Evolutionary conservation across 2,113 vertebrate genomes (phyloP), one percentile per base, ranked within the genome.

Genomic region (Epinephelus lanceolatus): DNA sequence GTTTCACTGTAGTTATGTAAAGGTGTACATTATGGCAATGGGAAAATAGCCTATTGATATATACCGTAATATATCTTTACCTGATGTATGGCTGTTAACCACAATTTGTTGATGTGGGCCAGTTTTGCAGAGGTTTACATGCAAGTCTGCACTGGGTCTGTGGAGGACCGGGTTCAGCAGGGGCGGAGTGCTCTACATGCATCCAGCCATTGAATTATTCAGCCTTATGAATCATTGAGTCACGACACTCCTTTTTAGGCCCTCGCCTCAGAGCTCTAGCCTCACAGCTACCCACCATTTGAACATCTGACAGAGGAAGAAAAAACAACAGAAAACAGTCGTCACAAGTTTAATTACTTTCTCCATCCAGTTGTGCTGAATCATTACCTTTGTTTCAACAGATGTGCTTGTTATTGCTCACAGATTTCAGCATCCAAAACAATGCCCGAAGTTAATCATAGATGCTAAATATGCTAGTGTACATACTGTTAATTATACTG

Each of bases 171-270:
- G 88, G 93, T 94, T 94, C 93, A 94, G 83, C 85, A 91, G 85
- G 91, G 90, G 88, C 91, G 73, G 81, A 83, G 88, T 87, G 92
- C 88, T 87, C 89, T 88, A 94, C 92, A 93, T 94, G 89, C 93
- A 91, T 93, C 77, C 85, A 88, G 78, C 81, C 91, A 91, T 91
- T 94, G 88, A 95, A 95, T 95, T 93, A 95, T 95, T 94, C 93
- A 95, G 86, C 76, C 71, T 93, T 94, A 95, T 95, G 92, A 95
- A 95, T 94, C 93, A 94, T 95, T 95, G 93, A 94, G 86, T 92
- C 91, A 84, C 76, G 76, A 87, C 80, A 90, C 88, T 93, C 90
- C 91, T 91, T 93, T 94, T 91, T 90, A 87, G 88, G 91, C 87
- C 82, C 83, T 84, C 23, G 86, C 67, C 78, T 92, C 81, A 78